Base-by-base conservation (phyloP, 1,140 invertebrate species). In the Platyura marginata region DNA sequence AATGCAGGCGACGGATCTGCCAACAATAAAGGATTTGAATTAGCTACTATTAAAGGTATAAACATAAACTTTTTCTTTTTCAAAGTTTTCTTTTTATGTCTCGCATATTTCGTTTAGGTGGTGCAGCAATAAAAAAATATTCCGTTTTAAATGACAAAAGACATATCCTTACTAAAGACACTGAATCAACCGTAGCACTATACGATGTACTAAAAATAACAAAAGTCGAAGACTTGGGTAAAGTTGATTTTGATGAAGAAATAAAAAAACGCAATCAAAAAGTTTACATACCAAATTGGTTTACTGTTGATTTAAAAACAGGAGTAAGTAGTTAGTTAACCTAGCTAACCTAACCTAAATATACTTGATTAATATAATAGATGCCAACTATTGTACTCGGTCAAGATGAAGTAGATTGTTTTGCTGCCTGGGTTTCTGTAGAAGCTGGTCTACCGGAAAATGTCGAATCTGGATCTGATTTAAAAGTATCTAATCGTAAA, bases 251-350 rank as follows among this genome's bases (percentile, higher is more conserved):
- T 65, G 94, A 98, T 32, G 84, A 91, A 54, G 92, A 97, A 66
- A 74, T 94, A 0, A 93, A 95, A 56, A 83, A 85, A 59, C 70
- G 85, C 49, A 89, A 84, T 47, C 91, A 93, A 69, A 81, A 84
- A 67, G 79, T 98, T 39, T 96, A 85, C 66, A 91, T 99, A 51
- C 96, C 96, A 34, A 96, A 90, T 68, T 99, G 96, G 96, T 99
- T 99, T 63, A 94, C 88, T 54, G 90, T 98, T 41, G 95, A 98
- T 69, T 72, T 98, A 5, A 98, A 98, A 69, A 97, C 92, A 46
- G 96, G 95, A 44, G 85, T 91, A 66, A 61, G 72, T 69, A 48
- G n/a, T n/a, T n/a, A n/a, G n/a, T n/a, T n/a, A n/a, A n/a, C n/a
- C n/a, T n/a, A n/a, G n/a, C n/a, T n/a, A 32, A 32, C 15, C 2